Evolutionary conservation across 2,888 invertebrate genomes (phyloP).

Genomic region (Subacronicta megacephala): DNA sequence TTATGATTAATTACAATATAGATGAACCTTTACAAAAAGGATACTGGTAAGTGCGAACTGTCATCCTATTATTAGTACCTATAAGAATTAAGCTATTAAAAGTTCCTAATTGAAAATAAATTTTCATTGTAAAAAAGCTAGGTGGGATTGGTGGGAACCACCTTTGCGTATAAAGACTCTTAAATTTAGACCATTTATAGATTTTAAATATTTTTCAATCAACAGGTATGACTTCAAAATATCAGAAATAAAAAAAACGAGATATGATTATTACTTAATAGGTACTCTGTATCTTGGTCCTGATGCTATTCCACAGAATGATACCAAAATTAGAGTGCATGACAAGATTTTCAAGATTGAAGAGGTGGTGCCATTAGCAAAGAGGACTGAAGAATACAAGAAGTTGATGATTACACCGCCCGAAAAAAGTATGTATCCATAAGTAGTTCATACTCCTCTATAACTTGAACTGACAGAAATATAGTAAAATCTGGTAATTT

Average conservation of each 20-base stretch:
- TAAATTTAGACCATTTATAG: too few relatives aligned
- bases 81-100: too few relatives aligned
- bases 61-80: too few relatives aligned
- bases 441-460: background rate
- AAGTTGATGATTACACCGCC: constrained; percentile 68
- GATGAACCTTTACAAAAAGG: constrained; percentile 92
- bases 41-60: constrained; percentile 89
- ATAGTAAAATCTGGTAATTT: too few relatives aligned
- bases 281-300: constrained; percentile 91
- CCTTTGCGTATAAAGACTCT: too few relatives aligned
- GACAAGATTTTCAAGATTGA: constrained; percentile 92
- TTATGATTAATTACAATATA: constrained; percentile 94
- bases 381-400: constrained; percentile 82
- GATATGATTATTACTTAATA: constrained; percentile 77
- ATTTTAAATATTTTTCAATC: constrained; percentile 14
- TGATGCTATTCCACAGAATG: constrained; percentile 88
- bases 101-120: too few relatives aligned
- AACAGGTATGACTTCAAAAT: constrained; percentile 89
- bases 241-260: constrained; percentile 78
- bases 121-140: too few relatives aligned
- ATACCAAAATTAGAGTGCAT: constrained; percentile 88
- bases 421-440: constrained; percentile 73
- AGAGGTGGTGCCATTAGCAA: constrained; percentile 78
- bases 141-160: too few relatives aligned
- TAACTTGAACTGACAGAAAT: too few relatives aligned